Percentiles rank a stretch among this genome's conserved stretches.
Conservation (phyloP, 2,113 vertebrate genomes). For the Oncorhynchus clarkii region DNA sequence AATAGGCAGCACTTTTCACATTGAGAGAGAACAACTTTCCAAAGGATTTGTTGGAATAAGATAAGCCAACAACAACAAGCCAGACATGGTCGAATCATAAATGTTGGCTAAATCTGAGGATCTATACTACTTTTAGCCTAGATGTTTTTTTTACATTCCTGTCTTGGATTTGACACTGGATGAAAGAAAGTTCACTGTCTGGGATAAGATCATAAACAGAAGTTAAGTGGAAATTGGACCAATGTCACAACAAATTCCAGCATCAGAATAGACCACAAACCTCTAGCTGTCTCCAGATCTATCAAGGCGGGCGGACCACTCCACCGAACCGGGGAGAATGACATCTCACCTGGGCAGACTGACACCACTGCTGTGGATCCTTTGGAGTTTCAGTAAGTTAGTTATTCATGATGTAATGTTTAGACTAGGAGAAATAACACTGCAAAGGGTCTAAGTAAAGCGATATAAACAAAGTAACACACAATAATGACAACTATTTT, state of each 20-base stretch:
- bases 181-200: not conserved
- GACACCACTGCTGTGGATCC: conserved; percentile 46
- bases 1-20: conserved; percentile 27
- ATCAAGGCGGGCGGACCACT: not conserved
- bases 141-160: not conserved
- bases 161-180: not conserved
- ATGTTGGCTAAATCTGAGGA: not conserved
- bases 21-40: not conserved
- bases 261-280: conserved; percentile 16
- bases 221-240: conserved; percentile 24
- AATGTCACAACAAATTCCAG: conserved; percentile 22
- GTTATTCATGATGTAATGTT: not conserved
- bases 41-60: not conserved
- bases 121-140: not conserved
- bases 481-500: not conserved
- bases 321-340: conserved; percentile 39
- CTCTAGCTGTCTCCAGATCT: not conserved
- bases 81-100: not conserved
- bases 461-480: not conserved
- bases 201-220: not conserved
- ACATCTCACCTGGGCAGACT: conserved; percentile 39
- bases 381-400: conserved; percentile 56
- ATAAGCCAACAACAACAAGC: not conserved
- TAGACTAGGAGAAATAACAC: not conserved
- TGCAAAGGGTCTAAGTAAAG: not conserved